Conservation (phyloP, 2,113 vertebrate species). For the Candoia aspera region DNA sequence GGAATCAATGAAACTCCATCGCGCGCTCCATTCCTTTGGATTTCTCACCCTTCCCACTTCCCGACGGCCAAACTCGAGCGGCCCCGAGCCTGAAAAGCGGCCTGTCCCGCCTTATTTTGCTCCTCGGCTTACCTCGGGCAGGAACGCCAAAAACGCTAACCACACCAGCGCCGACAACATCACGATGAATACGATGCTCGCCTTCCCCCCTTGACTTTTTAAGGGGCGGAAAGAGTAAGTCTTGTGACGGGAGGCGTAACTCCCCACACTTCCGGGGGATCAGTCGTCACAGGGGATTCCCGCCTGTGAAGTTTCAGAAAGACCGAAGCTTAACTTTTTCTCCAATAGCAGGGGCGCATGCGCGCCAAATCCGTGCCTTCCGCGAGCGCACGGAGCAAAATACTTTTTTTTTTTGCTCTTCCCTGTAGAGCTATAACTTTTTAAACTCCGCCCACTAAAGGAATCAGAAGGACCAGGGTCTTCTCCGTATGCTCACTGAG, state of each 20-base stretch:
- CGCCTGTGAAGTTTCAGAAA: neutral
- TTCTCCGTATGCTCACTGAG: neutral
- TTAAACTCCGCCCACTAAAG: neutral
- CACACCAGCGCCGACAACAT: neutral
- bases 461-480: neutral
- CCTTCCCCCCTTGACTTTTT: neutral
- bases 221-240: neutral
- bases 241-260: neutral
- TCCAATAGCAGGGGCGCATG: neutral
- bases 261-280: neutral
- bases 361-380: neutral
- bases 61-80: neutral
- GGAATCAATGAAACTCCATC: neutral
- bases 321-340: neutral
- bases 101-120: neutral
- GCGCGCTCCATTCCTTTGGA: neutral
- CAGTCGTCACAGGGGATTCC: neutral
- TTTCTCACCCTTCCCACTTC: neutral
- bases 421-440: neutral
- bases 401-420: too few relatives aligned
- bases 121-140: neutral
- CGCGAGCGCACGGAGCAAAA: neutral
- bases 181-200: neutral
- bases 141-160: neutral
- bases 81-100: neutral